These are phyloP conservation scores for Anser brachyrhynchus DNA, from an alignment of 2,113 vertebrate species.

Conservation along the genomic window DNA sequence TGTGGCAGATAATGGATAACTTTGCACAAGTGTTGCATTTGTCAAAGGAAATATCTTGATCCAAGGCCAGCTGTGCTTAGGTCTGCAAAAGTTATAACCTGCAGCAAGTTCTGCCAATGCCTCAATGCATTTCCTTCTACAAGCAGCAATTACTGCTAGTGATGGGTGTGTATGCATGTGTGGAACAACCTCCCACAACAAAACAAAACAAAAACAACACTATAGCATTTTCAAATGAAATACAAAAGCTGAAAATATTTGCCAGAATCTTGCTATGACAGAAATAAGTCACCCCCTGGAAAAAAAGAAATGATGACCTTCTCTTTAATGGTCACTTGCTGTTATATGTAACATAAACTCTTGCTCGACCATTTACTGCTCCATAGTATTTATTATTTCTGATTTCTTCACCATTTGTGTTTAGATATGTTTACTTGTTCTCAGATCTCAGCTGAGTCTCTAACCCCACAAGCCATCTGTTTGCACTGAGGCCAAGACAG, in stretches of 20 bases:
- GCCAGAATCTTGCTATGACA: neutral
- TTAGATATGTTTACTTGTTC: neutral
- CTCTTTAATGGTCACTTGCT: slow-evolving; percentile 23
- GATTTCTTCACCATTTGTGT: neutral
- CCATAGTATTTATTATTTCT: neutral
- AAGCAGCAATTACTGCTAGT: neutral
- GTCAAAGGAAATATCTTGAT: neutral
- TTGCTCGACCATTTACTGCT: neutral
- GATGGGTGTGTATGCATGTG: neutral
- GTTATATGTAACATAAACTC: neutral
- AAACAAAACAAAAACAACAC: neutral
- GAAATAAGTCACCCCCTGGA: neutral
- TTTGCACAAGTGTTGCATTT: neutral
- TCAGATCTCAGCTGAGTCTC: rapidly evolving
- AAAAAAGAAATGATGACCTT: neutral
- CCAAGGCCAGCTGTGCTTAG: neutral
- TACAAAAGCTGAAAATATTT: neutral
- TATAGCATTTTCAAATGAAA: neutral
- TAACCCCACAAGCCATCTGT: neutral
- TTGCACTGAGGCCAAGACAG: neutral
- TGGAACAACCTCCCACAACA: neutral
- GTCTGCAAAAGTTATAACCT: neutral
- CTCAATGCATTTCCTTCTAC: neutral
- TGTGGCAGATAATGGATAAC: neutral
- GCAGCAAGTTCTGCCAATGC: neutral